phyloP scores from a whole-genome alignment of 2,888 invertebrate species.

The Hemistola chrysoprasaria region DNA sequence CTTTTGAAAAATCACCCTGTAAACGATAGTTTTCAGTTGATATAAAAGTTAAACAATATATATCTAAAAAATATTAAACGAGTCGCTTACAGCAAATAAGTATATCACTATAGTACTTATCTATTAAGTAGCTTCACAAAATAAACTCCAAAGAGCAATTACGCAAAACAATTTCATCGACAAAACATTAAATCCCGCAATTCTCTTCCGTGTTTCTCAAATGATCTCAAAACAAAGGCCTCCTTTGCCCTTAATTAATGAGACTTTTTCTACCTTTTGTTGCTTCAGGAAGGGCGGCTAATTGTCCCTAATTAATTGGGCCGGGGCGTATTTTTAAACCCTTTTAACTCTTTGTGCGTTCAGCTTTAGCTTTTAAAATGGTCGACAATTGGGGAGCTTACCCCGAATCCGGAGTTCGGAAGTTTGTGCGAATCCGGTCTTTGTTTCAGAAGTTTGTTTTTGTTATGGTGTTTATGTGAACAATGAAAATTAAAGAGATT shows the following conservation, averaged over 20 bases:
- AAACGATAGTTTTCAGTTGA: too few relatives aligned
- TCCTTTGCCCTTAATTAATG: slow-evolving; percentile 62
- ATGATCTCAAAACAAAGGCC: slow-evolving; percentile 55
- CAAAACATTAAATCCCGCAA: slow-evolving; percentile 24
- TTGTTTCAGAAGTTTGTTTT: slow-evolving; percentile 41
- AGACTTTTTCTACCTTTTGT: slow-evolving; percentile 79
- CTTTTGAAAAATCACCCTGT: too few relatives aligned
- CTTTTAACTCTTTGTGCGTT: slow-evolving; percentile 49
- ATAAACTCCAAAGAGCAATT: slow-evolving; percentile 7
- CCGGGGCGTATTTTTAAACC: slow-evolving; percentile 68
- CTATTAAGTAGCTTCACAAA: not conserved
- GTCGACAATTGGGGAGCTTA: slow-evolving; percentile 48
- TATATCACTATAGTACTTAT: too few relatives aligned
- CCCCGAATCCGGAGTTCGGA: slow-evolving; percentile 49
- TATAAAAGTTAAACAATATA: too few relatives aligned
- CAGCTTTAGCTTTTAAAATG: slow-evolving; percentile 50
- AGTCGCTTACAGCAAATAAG: too few relatives aligned
- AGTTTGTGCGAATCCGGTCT: slow-evolving; percentile 47
- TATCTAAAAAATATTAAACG: too few relatives aligned
- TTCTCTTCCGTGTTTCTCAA: slow-evolving; percentile 29
- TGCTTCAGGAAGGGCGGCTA: slow-evolving; percentile 70
- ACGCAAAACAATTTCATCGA: slow-evolving; percentile 15
- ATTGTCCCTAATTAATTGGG: slow-evolving; percentile 79
- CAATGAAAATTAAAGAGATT: slow-evolving; percentile 1
- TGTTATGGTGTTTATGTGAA: slow-evolving; percentile 23